Evolutionary conservation across 2,888 invertebrate genomes (phyloP).

Genomic region (Barypeithes pellucidus): DNA sequence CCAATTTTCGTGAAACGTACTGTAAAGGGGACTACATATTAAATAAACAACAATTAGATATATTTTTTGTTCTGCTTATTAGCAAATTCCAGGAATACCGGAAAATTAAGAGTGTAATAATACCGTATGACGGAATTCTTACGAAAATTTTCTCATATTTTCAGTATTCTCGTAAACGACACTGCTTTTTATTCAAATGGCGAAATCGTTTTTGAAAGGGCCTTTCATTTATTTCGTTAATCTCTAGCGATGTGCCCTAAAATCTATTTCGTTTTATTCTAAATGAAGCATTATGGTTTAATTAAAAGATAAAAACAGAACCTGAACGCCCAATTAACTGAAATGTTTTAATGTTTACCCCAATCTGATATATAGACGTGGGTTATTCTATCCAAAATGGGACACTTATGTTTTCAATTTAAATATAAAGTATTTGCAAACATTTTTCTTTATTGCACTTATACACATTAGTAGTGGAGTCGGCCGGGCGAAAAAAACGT

Average conservation of each 20-base stretch:
- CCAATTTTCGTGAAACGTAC: too few species aligned
- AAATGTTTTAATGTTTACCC: slow-evolving; percentile 29
- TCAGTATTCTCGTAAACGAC: slow-evolving; percentile 1
- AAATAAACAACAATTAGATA: too few species aligned
- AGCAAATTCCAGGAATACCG: too few species aligned
- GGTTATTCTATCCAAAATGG: too few species aligned
- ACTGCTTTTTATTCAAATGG: slow-evolving; percentile 22
- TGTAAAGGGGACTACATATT: too few species aligned
- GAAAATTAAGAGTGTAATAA: too few species aligned
- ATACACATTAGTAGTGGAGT: too few species aligned
- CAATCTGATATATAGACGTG: slow-evolving; percentile 30
- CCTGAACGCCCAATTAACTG: slow-evolving; percentile 28
- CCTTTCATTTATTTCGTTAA: slow-evolving; percentile 25
- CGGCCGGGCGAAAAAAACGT: too few species aligned
- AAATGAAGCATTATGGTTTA: slow-evolving; percentile 37
- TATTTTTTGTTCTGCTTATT: too few species aligned
- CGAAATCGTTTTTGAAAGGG: slow-evolving; percentile 17
- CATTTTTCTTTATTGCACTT: too few species aligned
- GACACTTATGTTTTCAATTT: too few species aligned
- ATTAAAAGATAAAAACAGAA: slow-evolving; percentile 39
- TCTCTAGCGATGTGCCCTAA: slow-evolving; percentile 16
- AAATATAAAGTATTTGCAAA: too few species aligned
- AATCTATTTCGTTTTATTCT: slow-evolving; percentile 30
- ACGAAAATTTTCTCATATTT: neutral
- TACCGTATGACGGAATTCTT: neutral